Base-by-base conservation (phyloP, 2,888 invertebrate species). In the Amphipyra berbera region DNA sequence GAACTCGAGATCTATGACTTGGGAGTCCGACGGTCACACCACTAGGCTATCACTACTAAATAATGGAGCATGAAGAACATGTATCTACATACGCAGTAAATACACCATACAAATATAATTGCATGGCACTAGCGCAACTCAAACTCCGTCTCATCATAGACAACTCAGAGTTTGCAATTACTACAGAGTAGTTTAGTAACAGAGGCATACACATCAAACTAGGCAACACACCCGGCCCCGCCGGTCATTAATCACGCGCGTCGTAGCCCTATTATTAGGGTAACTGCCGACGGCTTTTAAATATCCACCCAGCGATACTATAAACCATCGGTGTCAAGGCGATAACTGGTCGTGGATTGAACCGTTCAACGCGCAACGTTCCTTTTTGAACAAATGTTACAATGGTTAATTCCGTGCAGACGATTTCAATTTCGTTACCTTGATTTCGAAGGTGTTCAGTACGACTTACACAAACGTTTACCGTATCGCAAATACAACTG, bases 221-320 rank as follows among this genome's bases (percentile, higher is more conserved):
- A 68, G 46, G 48, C 68, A 63, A 46, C 58, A 63, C 65, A 60
- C 74, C 62, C 52, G 61, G 64, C 59, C 59, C 37, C 61, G 66
- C 58, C 44, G 62, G 64, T 69, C 86, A 87, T 88, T 88, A 88
- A 88, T 88, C 88, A 88, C 83, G 42, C 55, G 48, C 79, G 71
- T 79, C 85, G 83, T 82, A 79, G 78, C 79, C 76, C 84, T 85
- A 82, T 88, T 89, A 89, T 88, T 88, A 88, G 82, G 84, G 83
- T 79, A 84, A 83, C 83, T 81, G 85, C 83, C 80, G 82, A 84
- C 82, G 79, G 85, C 85, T 87, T 88, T 89, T 87, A 89, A 89
- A 89, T 87, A 88, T 85, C 82, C 82, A 73, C 74, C 60, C 66
- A 61, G 49, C 62, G 42, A 70, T 61, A 73, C 73, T 73, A 82